A percentile compares a stretch with the other conserved stretches of the same genome.
phyloP scores from a whole-genome alignment of 2,113 vertebrate genomes.

The Gymnogyps californianus region DNA sequence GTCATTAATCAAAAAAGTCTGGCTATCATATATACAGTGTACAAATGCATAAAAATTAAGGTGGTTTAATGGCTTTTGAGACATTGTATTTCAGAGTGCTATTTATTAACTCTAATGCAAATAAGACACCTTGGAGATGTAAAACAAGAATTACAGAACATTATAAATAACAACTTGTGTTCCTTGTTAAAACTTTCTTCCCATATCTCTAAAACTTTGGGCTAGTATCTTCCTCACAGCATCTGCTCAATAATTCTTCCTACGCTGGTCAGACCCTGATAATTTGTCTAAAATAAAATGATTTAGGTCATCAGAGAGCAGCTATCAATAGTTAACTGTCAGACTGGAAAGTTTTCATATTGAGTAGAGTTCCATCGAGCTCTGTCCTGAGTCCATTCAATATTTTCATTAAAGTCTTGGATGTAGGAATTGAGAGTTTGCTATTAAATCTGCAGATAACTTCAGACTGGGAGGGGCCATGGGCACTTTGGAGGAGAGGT shows the following conservation, averaged over 20 bases:
- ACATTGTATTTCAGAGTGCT: background rate
- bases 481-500: background rate
- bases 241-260: background rate
- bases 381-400: background rate
- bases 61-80: background rate
- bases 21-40: background rate
- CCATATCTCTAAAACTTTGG: background rate
- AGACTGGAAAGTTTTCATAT: background rate
- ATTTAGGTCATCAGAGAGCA: background rate
- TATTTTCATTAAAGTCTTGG: background rate
- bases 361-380: background rate
- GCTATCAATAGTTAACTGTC: background rate
- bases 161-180: rapidly evolving
- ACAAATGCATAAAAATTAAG: background rate
- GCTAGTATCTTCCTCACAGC: background rate
- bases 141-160: background rate
- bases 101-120: background rate
- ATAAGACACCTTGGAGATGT: background rate
- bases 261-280: background rate
- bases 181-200: background rate
- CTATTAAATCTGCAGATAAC: background rate
- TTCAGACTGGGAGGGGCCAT: background rate
- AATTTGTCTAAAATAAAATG: background rate
- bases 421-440: background rate
- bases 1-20: background rate